These are phyloP conservation scores for Hydra vulgaris DNA, from an alignment of 30 jellyfish, hydroid and myxozoan genomes.

Conservation along the genomic window DNA sequence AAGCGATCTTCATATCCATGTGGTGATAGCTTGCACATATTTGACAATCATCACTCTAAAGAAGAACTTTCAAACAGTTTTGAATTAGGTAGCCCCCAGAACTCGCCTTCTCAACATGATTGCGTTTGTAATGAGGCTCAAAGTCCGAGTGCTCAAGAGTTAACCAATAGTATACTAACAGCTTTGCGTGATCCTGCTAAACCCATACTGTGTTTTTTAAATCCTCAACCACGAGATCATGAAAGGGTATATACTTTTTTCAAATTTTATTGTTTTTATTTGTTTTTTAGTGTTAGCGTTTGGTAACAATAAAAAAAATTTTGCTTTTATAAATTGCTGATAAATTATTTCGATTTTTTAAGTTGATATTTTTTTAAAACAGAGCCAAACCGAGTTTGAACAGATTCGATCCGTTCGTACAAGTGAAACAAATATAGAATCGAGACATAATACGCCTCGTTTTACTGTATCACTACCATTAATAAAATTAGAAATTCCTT, in stretches of 20 bases:
- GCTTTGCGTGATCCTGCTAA: constrained; percentile 94
- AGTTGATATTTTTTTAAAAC: background rate
- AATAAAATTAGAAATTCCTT: constrained; percentile 88
- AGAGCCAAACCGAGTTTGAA: background rate
- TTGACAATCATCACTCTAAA: background rate
- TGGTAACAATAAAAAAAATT: background rate
- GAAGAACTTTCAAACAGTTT: background rate
- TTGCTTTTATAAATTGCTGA: background rate
- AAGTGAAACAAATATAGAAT: background rate
- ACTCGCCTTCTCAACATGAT: background rate
- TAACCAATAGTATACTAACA: constrained; percentile 78
- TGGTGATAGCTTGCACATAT: background rate
- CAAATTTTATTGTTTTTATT: background rate
- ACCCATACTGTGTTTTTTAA: constrained; percentile 90
- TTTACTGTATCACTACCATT: constrained; percentile 82
- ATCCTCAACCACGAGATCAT: constrained; percentile 68
- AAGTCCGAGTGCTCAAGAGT: constrained; percentile 3
- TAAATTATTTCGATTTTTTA: background rate
- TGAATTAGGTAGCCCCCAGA: background rate
- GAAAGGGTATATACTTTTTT: background rate
- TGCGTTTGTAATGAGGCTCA: background rate
- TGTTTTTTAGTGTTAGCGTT: constrained; percentile 4
- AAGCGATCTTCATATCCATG: background rate
- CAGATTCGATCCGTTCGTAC: background rate
- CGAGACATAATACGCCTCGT: constrained; percentile 5